These are phyloP conservation scores for Porites rus DNA, from an alignment of 92 coral and sea anemone genomes.

Conservation along the genomic window DNA sequence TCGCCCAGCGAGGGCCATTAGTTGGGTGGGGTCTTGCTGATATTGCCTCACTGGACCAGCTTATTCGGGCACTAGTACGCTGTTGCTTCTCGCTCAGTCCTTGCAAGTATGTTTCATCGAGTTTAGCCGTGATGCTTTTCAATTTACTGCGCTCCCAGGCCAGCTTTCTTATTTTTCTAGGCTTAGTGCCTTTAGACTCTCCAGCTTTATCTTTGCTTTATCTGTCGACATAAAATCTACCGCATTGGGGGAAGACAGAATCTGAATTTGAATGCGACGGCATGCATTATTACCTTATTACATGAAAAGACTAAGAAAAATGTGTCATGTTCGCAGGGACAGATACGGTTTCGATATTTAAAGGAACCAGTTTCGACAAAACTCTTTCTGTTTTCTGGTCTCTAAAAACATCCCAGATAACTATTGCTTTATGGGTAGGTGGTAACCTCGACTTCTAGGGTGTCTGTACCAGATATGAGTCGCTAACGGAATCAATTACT, in stretches of 20 bases:
- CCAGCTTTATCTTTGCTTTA: not conserved
- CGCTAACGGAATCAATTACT: too few species aligned
- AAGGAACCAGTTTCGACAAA: too few species aligned
- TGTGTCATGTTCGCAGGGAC: too few species aligned
- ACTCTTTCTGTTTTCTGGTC: too few species aligned
- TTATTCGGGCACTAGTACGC: not conserved
- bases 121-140: not conserved
- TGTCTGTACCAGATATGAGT: too few species aligned
- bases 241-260: slow-evolving; percentile 4
- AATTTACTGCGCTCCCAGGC: not conserved
- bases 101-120: not conserved
- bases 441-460: too few species aligned
- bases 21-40: not conserved
- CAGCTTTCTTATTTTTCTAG: not conserved
- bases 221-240: not conserved
- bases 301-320: too few species aligned
- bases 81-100: not conserved
- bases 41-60: not conserved
- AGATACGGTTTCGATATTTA: too few species aligned
- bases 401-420: too few species aligned
- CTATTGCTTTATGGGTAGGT: too few species aligned
- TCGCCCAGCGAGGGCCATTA: not conserved
- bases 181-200: not conserved
- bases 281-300: too few species aligned
- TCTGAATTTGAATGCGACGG: not conserved